These are phyloP conservation scores for Samia ricini DNA, from an alignment of 1,140 invertebrate genomes.

Conservation along the genomic window DNA sequence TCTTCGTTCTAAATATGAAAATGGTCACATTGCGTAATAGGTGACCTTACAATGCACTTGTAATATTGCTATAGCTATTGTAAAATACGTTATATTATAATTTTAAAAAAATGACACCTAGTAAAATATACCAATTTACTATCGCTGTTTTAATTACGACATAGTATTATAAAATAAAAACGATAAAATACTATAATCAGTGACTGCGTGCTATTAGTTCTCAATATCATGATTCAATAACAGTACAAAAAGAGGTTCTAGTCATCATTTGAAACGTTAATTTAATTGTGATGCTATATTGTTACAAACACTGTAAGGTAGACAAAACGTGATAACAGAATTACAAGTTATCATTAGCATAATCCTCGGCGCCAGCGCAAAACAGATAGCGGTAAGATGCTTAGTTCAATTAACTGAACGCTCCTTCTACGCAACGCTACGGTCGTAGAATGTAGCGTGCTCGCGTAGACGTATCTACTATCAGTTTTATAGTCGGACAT, in stretches of 20 bases:
- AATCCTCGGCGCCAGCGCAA: conserved; percentile 61
- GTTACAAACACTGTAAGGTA: conserved; percentile 36
- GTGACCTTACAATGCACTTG: too few species aligned
- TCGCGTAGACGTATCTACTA: conserved; percentile 31
- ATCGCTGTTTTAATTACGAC: too few species aligned
- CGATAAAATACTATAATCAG: not conserved
- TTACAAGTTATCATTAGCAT: conserved; percentile 69
- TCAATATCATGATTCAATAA: not conserved
- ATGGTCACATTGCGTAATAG: too few species aligned
- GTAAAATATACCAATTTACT: too few species aligned
- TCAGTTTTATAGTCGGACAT: conserved; percentile 28
- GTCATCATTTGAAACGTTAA: not conserved
- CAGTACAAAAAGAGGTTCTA: not conserved
- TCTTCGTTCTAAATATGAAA: not conserved
- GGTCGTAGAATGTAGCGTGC: conserved; percentile 30
- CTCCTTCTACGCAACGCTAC: conserved; percentile 42
- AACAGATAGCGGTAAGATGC: conserved; percentile 72
- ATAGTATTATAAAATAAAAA: not conserved
- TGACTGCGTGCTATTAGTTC: not conserved
- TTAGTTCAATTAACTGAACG: conserved; percentile 68
- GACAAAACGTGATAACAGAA: conserved; percentile 67
- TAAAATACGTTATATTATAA: too few species aligned
- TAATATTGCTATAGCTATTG: too few species aligned
- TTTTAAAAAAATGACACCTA: too few species aligned
- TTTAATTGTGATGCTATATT: conserved; percentile 1